Conservation (phyloP, 2,113 vertebrate genomes). For the Coryphaenoides rupestris region DNA sequence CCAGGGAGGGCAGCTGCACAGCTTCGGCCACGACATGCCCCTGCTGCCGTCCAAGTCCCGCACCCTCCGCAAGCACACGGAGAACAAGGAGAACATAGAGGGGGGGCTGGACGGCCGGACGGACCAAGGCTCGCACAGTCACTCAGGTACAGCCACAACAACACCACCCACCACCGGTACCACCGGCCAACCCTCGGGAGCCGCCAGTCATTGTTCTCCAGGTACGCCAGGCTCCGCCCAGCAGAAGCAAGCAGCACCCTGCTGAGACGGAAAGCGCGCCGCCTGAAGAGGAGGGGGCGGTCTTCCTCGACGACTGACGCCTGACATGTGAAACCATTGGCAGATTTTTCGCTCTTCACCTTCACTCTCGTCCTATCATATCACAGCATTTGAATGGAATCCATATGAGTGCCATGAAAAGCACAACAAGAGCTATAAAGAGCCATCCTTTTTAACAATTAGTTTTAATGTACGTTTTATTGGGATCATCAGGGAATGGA, state of each 20-base stretch:
- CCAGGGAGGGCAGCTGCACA: conserved; percentile 77
- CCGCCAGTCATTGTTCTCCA: conserved; percentile 42
- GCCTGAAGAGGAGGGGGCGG: conserved; percentile 60
- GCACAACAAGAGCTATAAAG: no score
- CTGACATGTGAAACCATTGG: not conserved
- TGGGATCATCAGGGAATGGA: not conserved
- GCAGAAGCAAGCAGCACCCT: conserved; percentile 28
- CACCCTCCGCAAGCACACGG: conserved; percentile 86
- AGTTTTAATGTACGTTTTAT: not conserved
- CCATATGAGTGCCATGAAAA: no score
- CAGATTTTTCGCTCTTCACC: not conserved
- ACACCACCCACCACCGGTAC: no score
- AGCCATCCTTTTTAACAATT: not conserved
- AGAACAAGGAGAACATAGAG: conserved; percentile 98
- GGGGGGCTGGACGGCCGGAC: conserved; percentile 75
- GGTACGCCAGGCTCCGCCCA: conserved; percentile 29
- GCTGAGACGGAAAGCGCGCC: conserved; percentile 54
- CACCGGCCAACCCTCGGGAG: conserved; percentile 8
- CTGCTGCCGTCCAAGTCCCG: conserved; percentile 91
- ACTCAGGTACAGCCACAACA: conserved; percentile 64
- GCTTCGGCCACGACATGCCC: conserved; percentile 80
- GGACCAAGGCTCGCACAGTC: conserved; percentile 62
- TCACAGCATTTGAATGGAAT: no score
- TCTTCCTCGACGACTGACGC: conserved; percentile 43
- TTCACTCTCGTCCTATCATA: no score